These are phyloP conservation scores for Adelosebastes latens DNA, from an alignment of 2,797 vertebrate species.

Conservation along the genomic window DNA sequence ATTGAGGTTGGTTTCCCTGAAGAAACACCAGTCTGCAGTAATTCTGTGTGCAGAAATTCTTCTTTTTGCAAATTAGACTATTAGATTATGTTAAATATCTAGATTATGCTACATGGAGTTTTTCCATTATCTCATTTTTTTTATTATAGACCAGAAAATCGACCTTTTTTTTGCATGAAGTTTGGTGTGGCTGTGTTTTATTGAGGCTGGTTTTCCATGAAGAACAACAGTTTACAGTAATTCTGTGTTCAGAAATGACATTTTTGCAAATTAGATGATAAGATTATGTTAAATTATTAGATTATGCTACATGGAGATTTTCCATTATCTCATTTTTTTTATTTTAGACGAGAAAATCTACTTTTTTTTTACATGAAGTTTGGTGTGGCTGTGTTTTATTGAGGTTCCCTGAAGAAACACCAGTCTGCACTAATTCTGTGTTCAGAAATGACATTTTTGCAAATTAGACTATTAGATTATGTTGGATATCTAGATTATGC, in stretches of 20 bases:
- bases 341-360: not conserved
- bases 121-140: not conserved
- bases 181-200: not conserved
- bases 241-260: not conserved
- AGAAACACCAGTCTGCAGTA: not conserved
- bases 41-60: not conserved
- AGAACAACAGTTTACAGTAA: not conserved
- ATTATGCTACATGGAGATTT: not conserved
- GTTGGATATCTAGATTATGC: not conserved
- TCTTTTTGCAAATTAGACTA: not conserved
- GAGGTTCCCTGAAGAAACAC: too few species aligned
- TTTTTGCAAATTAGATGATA: not conserved
- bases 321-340: not conserved
- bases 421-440: not conserved
- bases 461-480: not conserved
- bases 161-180: not conserved
- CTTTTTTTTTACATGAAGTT: not conserved
- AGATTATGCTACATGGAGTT: too few species aligned
- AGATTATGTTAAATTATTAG: not conserved
- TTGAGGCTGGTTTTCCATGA: too few species aligned
- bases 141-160: not conserved
- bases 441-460: not conserved
- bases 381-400: not conserved
- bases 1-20: too few species aligned
- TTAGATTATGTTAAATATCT: not conserved